Evolutionary conservation across 1,140 invertebrate species (phyloP).

Genomic region (Portunus trituberculatus): DNA sequence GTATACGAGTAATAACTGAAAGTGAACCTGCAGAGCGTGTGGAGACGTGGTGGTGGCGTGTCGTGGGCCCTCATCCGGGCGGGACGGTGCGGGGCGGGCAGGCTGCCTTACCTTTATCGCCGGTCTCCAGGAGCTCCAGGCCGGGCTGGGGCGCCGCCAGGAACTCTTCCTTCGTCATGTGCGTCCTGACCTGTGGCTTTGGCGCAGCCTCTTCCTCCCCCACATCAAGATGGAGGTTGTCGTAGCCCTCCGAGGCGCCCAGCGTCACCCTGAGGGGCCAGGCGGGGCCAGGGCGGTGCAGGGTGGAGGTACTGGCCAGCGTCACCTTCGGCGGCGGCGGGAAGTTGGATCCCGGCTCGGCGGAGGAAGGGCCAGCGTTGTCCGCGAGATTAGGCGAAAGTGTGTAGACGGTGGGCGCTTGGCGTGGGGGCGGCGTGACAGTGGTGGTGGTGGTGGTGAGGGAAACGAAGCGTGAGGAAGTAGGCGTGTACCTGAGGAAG

Average conservation of each 20-base stretch:
- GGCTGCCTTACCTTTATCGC: constrained; percentile 57
- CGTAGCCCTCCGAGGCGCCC: constrained; percentile 64
- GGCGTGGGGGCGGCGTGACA: background rate
- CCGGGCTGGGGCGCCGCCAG: constrained; percentile 57
- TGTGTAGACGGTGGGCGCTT: constrained; percentile 45
- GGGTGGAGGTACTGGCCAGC: constrained; percentile 39
- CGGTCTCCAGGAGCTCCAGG: constrained; percentile 64
- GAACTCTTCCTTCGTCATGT: constrained; percentile 73
- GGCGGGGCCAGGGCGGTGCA: constrained; percentile 55
- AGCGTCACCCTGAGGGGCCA: constrained; percentile 66
- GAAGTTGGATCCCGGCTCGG: background rate
- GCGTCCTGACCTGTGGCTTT: constrained; percentile 54
- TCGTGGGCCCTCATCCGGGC: background rate
- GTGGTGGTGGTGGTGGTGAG: constrained; percentile 27
- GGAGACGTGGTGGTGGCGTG: background rate
- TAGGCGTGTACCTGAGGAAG: background rate
- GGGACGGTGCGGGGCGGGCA: background rate
- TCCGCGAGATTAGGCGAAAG: constrained; percentile 14
- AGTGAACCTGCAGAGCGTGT: background rate
- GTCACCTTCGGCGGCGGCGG: constrained; percentile 65
- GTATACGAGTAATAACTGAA: background rate
- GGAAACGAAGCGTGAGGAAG: constrained; percentile 24
- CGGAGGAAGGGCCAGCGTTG: background rate
- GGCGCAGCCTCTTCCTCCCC: constrained; percentile 48
- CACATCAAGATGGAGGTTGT: constrained; percentile 68